Conservation (phyloP, 2,113 vertebrate genomes). For the Isurus oxyrinchus region DNA sequence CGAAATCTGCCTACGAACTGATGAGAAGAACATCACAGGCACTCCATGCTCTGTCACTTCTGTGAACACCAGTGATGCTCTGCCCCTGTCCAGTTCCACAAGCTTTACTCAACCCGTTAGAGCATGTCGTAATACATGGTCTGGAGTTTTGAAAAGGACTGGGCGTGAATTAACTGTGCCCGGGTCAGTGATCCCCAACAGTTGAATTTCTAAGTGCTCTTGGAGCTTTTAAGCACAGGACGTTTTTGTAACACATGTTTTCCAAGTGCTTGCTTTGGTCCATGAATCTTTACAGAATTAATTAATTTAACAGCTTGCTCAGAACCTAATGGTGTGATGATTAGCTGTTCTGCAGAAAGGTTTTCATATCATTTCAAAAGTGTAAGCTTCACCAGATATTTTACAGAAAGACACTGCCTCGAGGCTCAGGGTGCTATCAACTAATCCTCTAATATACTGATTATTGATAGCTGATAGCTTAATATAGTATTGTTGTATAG, state of each 20-base stretch:
- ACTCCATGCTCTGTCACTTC: slow-evolving; percentile 6
- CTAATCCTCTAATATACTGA: background rate
- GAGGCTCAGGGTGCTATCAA: background rate
- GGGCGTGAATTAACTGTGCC: background rate
- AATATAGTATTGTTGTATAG: background rate
- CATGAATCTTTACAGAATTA: background rate
- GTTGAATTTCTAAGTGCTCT: background rate
- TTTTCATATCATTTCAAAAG: background rate
- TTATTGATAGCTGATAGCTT: background rate
- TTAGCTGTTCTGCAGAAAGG: background rate
- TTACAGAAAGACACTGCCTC: background rate
- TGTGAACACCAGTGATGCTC: slow-evolving; percentile 23
- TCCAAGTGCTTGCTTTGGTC: background rate
- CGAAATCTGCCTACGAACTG: background rate
- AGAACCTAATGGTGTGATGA: background rate
- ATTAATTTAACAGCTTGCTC: background rate
- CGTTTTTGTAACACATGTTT: too few species aligned
- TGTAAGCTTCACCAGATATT: background rate
- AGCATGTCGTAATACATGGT: slow-evolving; percentile 17
- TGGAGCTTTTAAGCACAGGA: background rate
- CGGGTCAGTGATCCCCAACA: background rate
- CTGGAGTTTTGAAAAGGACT: background rate
- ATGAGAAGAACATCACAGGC: slow-evolving; percentile 19
- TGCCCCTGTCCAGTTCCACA: background rate
- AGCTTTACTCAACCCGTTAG: background rate